Evolutionary conservation across 92 coral and sea anemone species (phyloP), one percentile per base, ranked within the genome.

Genomic region (Galaxea fascicularis): DNA sequence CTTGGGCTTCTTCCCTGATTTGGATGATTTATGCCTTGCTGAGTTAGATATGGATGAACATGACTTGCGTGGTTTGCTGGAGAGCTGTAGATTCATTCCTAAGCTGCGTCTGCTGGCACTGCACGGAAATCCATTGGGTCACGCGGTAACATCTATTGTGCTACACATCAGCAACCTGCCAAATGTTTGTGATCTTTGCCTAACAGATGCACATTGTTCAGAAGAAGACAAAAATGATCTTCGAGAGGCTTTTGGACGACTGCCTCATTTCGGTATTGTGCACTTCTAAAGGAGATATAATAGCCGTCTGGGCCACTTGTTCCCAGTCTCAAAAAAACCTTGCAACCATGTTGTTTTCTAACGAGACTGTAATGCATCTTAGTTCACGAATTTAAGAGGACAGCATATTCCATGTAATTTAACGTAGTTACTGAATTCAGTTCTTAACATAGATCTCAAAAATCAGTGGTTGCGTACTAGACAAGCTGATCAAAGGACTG

Each of bases 31-130:
- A 25, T 1, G 0, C 1, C 68, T 63, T 0, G 0, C 0, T 1
- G 4, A 24, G 1, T 27, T 63, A 5, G 26, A 63, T 63, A 24
- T 63, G 12, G n/a, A 63, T 63, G 68, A 25, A 10, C 12, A 15
- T 63, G 68, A 63, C 68, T 12, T 63, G 68, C 25, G 9, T 63
- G 30, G 31, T 63, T 31, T 63, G 31, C 18, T 63, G 68, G 68
- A 63, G 18, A 63, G 35, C 10, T 25, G 24, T 63, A n/a, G 29
- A 63, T 27, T 25, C 39, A 24, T 24, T 63, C 68, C 35, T 27
- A 3, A 14, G 9, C 68, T 63, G 68, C 3, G 0, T 0, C 0
- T 0, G 0, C 31, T 63, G 6, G 0, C 0, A 31, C 68, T 63
- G 68, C 1, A 10, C 0, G 68, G 31, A 16, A 63, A 63, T 63